Evolutionary conservation across 2,888 invertebrate genomes (phyloP), one percentile per base, ranked within the genome.

Genomic region (Oligia strigilis): DNA sequence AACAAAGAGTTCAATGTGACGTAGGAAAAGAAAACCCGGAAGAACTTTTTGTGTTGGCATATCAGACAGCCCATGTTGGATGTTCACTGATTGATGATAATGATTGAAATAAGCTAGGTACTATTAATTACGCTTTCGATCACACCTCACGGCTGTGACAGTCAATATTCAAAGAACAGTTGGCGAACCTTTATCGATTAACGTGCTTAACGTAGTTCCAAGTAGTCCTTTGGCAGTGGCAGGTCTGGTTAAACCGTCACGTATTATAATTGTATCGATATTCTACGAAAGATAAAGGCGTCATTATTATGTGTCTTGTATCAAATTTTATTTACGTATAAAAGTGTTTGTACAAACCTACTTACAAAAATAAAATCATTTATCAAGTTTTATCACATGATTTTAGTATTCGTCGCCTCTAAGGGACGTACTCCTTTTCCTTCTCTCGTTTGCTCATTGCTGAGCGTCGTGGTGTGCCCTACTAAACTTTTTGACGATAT

Each of bases 141-240:
- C 14, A 17, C 55, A 58, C 55, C 40, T 79, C 29, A n/a, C 14
- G 17, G 17, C 17, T 29, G 72, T 40, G 17, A 19, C 58, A 40
- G 2, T 55, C 66, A 62, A 46, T 70, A 23, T 82, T 82, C 84
- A 78, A 0, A 73, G 84, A 83, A 83, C 14, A 62, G 72, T 46
- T 73, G 70, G 84, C 79, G 46, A 58, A 60, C 72, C 19, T 23
- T 55, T 52, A 62, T 17, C 58, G 58, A 75, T 75, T 60, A 80
- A 29, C 43, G 55, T 52, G 64, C 13, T 72, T 36, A 73, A 52
- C 29, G 79, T 58, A 55, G 64, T 75, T 80, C 75, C 43, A 69
- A 80, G 80, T 72, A 83, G 8, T 65, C 29, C 66, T 46, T 36
- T 82, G 83, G 69, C 83, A 70, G 11, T 58, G 13, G 40, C 71